Base-by-base conservation (phyloP, 2,797 vertebrate genomes). In the Sebastes taczanowskii region DNA sequence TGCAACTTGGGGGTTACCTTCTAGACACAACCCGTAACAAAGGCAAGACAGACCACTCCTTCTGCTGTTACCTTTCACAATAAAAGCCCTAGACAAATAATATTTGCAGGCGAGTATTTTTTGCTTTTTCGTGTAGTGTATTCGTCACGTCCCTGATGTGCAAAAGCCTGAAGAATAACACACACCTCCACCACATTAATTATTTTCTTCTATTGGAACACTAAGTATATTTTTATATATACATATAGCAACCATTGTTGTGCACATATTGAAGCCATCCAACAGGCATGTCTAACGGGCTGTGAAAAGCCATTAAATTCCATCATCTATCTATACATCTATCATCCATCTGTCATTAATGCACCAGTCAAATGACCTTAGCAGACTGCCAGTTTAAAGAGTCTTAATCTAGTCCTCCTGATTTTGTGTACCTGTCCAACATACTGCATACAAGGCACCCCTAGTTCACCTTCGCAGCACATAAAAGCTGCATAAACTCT, bases 401-500 rank as follows among this genome's bases (percentile, higher is more conserved):
- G 25, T 64, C 32, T 62, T 77, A 13, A 84, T 74, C 16, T 49
- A 22, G 62, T 30, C 59, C 9, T 74, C 66, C 38, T 66, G 55
- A 20, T 18, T 72, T 34, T 18, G 69, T n/a, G 72, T 27, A 5
- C 30, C 13, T 35, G 53, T 64, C 52, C 16, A 5, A 20, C 56
- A 32, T 4, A 18, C 59, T 30, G 59, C 23, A 18, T 5, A 6
- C n/a, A 3, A 23, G 11, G 67, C 65, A 62, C 27, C n/a, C 6
- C 8, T 14, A 11, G 10, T 71, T 81, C 66, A 77, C 69, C 77
- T 82, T 29, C 52, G 55, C 63, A 78, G 79, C 73, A 71, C 82
- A 85, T 85, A 70, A 70, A 82, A 74, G 56, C 71, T 77, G 59
- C 84, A 82, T 80, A 77, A 85, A 82, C 58, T 59, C 71, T 46